Base-by-base conservation (phyloP, 2,113 vertebrate genomes). In the Pholis gunnellus region DNA sequence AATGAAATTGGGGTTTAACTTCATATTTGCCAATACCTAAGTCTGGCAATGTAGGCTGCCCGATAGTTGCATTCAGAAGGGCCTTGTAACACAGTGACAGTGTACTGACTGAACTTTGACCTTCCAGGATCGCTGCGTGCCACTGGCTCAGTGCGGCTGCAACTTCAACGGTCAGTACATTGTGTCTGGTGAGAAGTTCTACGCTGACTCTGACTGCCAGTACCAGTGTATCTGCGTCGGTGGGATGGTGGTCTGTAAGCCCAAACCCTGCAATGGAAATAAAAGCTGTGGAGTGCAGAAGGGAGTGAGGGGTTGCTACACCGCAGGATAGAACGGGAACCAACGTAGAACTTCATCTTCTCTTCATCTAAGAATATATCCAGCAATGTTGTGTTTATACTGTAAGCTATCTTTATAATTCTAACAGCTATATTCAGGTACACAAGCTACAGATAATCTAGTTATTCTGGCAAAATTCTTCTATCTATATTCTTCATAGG, bases 61-160 rank as follows among this genome's bases (percentile, higher is more conserved):
- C 13, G 13, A 10, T 44, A 48, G 15, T 48, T 48, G 6, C 15
- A 48, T 7, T 18, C 17, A 20, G 46, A 48, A 20, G 48, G 48
- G 56, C 0, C 4, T 29, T 59, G 11, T 5, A 8, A 20, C 44
- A 17, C 50, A 52, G 50, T 3, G 27, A 61, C 15, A 61, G 8
- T 31, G 2, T 61, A 3, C 7, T 61, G 59, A 61, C 15, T 20
- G 15, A 61, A 29, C 59, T 61, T 66, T 42, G 63, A 66, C 59
- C 54, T 9, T 34, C 46, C 1, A 82, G 79, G 72, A 36, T 20
- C 17, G 20, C 60, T 85, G 83, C 27, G 73, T 81, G 67, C 52
- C 27, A 1, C 25, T 67, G 15, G 25, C 10, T 17, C 0, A 72
- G 20, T 85, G 83, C 8, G 78, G 77, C 50, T 81, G 83, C 59